phyloP scores from a whole-genome alignment of 1,140 invertebrate genomes.

The Rhagoletis zephyria region DNA sequence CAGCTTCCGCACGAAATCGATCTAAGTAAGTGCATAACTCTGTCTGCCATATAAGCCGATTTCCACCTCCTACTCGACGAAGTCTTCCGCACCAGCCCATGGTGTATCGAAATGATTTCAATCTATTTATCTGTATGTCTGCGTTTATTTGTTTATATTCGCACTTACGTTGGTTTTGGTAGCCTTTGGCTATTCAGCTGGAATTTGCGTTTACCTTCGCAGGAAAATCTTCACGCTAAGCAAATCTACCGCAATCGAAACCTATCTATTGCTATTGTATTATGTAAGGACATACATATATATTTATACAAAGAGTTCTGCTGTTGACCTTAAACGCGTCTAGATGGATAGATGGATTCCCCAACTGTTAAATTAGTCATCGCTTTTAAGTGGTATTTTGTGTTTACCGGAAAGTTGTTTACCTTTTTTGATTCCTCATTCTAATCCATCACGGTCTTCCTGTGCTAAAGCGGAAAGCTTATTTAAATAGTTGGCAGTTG shows the following conservation, averaged over 20 bases:
- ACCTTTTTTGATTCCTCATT: not conserved
- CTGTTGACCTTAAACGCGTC: not conserved
- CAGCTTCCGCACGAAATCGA: not conserved
- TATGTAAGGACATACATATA: not conserved
- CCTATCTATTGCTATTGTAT: not conserved
- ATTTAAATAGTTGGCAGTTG: not conserved
- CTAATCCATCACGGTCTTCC: not conserved
- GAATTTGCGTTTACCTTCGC: not conserved
- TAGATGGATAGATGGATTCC: not conserved
- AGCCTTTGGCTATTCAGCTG: not conserved
- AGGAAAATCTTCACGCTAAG: not conserved
- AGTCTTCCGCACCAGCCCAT: too few species aligned
- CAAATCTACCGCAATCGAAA: not conserved
- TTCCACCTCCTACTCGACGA: too few species aligned
- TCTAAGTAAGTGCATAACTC: not conserved
- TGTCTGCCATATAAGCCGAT: too few species aligned
- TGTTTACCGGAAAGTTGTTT: constrained; percentile 23
- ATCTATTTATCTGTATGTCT: not conserved
- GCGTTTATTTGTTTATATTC: not conserved
- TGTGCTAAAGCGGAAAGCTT: not conserved
- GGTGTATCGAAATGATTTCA: too few species aligned
- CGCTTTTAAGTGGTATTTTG: constrained; percentile 30
- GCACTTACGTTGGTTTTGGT: not conserved
- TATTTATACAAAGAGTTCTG: not conserved
- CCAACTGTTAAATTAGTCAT: constrained; percentile 32